Conservation (phyloP, 1,140 invertebrate genomes). For the Brachionus paranguensis region DNA sequence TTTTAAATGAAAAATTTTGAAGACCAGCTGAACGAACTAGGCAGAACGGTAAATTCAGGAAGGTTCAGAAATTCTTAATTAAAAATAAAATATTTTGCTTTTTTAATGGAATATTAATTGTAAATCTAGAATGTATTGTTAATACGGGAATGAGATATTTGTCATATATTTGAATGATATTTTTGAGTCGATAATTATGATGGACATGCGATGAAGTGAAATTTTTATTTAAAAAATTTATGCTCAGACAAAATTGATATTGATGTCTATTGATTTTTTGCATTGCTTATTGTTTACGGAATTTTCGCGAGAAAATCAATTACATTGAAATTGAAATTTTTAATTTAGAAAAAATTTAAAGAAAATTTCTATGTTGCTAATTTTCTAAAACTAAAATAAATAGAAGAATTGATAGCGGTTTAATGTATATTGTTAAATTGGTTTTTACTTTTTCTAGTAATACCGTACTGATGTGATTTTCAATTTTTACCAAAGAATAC, state of each 20-base stretch:
- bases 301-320: neutral
- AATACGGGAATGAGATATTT: neutral
- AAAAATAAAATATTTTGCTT: neutral
- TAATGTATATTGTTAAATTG: too few species aligned
- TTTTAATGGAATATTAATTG: neutral
- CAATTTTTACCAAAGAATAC: too few species aligned
- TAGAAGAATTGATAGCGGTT: too few species aligned
- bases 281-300: neutral
- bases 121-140: neutral
- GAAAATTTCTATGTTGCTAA: too few species aligned
- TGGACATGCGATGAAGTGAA: neutral
- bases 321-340: neutral
- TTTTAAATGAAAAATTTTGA: neutral
- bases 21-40: neutral
- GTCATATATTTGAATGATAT: neutral
- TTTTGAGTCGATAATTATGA: neutral
- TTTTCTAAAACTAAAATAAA: too few species aligned
- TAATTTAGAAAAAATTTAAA: too few species aligned
- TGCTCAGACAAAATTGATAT: neutral
- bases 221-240: conserved; percentile 18
- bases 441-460: too few species aligned
- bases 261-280: neutral
- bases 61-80: neutral
- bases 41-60: neutral
- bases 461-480: too few species aligned